Percentiles rank a stretch among this genome's conserved stretches.
Evolutionary conservation across 2,113 vertebrate genomes (phyloP).

Genomic region (Ancistrus triradiatus): DNA sequence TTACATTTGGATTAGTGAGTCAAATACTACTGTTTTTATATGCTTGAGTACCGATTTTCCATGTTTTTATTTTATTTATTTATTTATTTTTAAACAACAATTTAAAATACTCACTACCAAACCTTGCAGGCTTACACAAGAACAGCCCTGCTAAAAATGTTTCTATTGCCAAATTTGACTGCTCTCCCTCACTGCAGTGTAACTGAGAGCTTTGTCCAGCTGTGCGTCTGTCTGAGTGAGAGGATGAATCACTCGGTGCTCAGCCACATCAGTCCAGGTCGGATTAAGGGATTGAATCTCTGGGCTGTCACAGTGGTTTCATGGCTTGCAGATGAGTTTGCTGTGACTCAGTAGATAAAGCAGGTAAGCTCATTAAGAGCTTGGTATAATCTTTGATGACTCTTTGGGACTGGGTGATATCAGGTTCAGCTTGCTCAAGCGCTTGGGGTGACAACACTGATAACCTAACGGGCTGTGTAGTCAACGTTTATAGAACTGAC

Average conservation of each 20-base stretch:
- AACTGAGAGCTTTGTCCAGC: neutral
- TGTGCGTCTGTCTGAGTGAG: neutral
- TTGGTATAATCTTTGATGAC: constrained; percentile 24
- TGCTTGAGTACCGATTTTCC: too few relatives aligned
- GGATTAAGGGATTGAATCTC: constrained; percentile 22
- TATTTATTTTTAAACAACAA: neutral
- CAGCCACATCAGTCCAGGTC: constrained; percentile 5
- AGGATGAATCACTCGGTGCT: too few relatives aligned
- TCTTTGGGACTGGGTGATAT: neutral
- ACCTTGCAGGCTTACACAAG: too few relatives aligned
- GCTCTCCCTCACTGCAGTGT: neutral
- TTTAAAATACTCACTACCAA: too few relatives aligned
- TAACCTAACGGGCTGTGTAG: neutral
- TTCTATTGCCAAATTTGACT: neutral
- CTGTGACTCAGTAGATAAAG: constrained; percentile 23
- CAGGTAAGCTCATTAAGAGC: constrained; percentile 32
- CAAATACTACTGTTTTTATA: too few relatives aligned
- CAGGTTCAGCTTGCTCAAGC: neutral
- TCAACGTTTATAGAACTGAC: neutral
- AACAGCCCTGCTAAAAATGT: too few relatives aligned
- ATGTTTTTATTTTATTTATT: neutral
- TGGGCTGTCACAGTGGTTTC: constrained; percentile 8
- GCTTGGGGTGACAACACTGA: neutral
- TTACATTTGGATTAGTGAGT: too few relatives aligned
- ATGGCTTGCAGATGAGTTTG: constrained; percentile 2